Conservation (phyloP, 2,888 invertebrate genomes). For the Helleia helle region DNA sequence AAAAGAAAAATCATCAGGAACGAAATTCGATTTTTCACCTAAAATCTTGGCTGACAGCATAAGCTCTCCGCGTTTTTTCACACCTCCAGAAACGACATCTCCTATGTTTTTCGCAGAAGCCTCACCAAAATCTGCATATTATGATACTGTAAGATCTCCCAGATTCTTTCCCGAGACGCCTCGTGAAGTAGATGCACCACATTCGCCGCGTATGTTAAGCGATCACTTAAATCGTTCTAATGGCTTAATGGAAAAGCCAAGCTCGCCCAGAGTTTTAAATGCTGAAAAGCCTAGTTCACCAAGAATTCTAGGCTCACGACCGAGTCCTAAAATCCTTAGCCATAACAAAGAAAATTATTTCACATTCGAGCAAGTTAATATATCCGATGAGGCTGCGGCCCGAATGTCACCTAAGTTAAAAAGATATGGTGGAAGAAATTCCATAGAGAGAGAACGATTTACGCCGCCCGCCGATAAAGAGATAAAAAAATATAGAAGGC, state of each 20-base stretch:
- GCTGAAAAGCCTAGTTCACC: slow-evolving; percentile 17
- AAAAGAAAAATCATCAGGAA: slow-evolving; percentile 51
- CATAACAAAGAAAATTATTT: slow-evolving; percentile 65
- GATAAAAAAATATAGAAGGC: slow-evolving; percentile 48
- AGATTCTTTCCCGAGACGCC: slow-evolving; percentile 63
- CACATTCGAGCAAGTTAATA: slow-evolving; percentile 46
- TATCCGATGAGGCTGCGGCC: slow-evolving; percentile 32
- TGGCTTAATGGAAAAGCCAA: slow-evolving; percentile 48
- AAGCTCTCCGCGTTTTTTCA: slow-evolving; percentile 58
- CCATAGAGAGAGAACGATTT: slow-evolving; percentile 54
- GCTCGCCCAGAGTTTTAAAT: slow-evolving; percentile 34
- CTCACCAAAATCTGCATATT: slow-evolving; percentile 61
- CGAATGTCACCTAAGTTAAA: slow-evolving; percentile 44
- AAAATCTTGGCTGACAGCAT: slow-evolving; percentile 50
- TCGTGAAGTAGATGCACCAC: slow-evolving; percentile 47
- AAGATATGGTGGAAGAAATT: slow-evolving; percentile 57
- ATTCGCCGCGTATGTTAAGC: slow-evolving; percentile 49
- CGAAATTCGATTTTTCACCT: slow-evolving; percentile 63
- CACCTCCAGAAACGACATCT: slow-evolving; percentile 57
- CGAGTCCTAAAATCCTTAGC: slow-evolving; percentile 58
- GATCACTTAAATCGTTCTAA: slow-evolving; percentile 51
- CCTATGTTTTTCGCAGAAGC: slow-evolving; percentile 62
- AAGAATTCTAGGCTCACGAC: slow-evolving; percentile 41
- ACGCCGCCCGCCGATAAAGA: slow-evolving; percentile 62
- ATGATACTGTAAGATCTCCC: slow-evolving; percentile 57